phyloP scores from a whole-genome alignment of 2,888 invertebrate genomes.

The Phlogophora meticulosa region DNA sequence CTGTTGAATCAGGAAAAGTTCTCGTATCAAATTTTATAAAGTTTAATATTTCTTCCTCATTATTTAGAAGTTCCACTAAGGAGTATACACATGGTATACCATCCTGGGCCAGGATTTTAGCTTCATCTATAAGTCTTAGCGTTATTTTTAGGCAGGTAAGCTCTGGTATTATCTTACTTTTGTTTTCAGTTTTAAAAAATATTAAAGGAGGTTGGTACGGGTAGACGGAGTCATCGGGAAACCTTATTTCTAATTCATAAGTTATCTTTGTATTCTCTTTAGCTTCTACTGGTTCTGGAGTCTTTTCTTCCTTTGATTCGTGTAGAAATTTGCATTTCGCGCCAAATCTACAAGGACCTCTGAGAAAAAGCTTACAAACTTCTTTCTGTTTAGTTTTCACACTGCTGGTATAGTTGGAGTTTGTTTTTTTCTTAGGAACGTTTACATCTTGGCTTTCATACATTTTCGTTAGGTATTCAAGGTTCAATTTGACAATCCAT shows the following conservation, averaged over 20 bases:
- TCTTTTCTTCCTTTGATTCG: constrained; percentile 85
- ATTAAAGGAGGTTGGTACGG: constrained; percentile 94
- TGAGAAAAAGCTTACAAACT: constrained; percentile 92
- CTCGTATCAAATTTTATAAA: constrained; percentile 91
- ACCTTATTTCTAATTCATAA: constrained; percentile 94
- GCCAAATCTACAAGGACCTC: constrained; percentile 94
- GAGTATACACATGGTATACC: constrained; percentile 94
- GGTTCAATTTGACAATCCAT: constrained; percentile 93
- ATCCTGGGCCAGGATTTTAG: constrained; percentile 92
- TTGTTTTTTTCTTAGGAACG: constrained; percentile 83
- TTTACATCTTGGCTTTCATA: constrained; percentile 90
- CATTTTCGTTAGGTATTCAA: constrained; percentile 92
- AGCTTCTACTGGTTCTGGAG: constrained; percentile 70
- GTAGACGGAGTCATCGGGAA: constrained; percentile 93
- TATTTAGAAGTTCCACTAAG: constrained; percentile 93
- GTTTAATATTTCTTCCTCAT: constrained; percentile 92
- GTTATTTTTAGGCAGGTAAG: constrained; percentile 93
- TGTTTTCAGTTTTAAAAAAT: constrained; percentile 92
- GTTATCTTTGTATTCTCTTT: constrained; percentile 80
- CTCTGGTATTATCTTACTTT: constrained; percentile 91
- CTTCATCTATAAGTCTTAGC: constrained; percentile 93
- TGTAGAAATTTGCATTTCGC: constrained; percentile 94
- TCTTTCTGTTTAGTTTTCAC: constrained; percentile 89
- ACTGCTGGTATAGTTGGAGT: constrained; percentile 81
- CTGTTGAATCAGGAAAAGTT: constrained; percentile 89